Conservation (phyloP, 92 coral and sea anemone genomes). For the Bergia sp. region DNA sequence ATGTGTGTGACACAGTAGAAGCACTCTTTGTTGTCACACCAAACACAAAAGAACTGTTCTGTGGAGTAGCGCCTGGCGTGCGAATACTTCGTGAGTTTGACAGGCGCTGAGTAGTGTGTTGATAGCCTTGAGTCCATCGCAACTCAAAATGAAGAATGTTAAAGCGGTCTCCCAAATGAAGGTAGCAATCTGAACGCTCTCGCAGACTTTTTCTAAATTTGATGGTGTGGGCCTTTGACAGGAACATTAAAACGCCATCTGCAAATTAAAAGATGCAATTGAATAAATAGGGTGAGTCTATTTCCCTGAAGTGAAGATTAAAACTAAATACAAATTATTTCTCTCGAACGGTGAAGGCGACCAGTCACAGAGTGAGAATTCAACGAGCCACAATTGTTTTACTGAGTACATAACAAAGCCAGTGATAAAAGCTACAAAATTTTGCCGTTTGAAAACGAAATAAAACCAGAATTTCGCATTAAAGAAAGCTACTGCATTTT, state of each 20-base stretch:
- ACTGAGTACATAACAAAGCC: too few relatives aligned
- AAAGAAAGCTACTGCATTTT: too few relatives aligned
- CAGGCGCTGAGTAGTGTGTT: neutral
- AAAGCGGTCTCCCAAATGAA: slow-evolving; percentile 75
- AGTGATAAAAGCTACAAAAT: too few relatives aligned
- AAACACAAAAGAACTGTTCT: neutral
- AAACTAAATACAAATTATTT: too few relatives aligned
- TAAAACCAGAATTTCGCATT: too few relatives aligned
- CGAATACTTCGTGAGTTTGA: neutral
- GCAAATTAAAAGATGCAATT: neutral
- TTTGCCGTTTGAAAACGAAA: too few relatives aligned
- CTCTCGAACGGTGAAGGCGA: too few relatives aligned
- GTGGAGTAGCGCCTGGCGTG: neutral
- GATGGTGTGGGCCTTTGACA: slow-evolving; percentile 65
- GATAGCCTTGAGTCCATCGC: slow-evolving; percentile 66
- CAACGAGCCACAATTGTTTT: too few relatives aligned
- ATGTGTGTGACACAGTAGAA: neutral
- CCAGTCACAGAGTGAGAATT: too few relatives aligned
- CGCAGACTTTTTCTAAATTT: slow-evolving; percentile 71
- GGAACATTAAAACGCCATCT: slow-evolving; percentile 80
- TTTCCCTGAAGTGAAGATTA: neutral
- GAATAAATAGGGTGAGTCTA: neutral
- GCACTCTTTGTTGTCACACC: neutral
- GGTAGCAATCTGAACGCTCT: slow-evolving; percentile 66
- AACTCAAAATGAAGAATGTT: slow-evolving; percentile 78